phyloP scores from a whole-genome alignment of 1,140 invertebrate species.

The Drosophila ohnishii region DNA sequence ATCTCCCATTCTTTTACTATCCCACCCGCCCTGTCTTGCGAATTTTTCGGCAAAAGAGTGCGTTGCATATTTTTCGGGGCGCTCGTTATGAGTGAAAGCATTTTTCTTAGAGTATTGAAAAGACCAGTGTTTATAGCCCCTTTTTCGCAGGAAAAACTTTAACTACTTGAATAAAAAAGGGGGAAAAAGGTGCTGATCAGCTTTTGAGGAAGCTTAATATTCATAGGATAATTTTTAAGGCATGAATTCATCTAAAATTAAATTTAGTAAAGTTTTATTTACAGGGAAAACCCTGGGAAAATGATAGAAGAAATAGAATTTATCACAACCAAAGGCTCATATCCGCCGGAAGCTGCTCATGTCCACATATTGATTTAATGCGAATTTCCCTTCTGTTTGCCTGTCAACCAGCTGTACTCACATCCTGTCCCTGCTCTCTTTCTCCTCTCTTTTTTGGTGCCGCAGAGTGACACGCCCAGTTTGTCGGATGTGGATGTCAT shows the following conservation, averaged over 20 bases:
- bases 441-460: conserved; percentile 8
- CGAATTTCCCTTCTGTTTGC: conserved; percentile 24
- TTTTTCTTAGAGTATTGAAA: conserved; percentile 7
- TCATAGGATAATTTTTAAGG: background rate
- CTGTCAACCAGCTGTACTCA: conserved; percentile 46
- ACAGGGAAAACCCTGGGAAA: background rate
- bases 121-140: background rate
- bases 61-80: conserved; percentile 34
- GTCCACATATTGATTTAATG: conserved; percentile 64
- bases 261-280: background rate
- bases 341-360: conserved; percentile 56
- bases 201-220: no score
- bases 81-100: conserved; percentile 8
- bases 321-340: background rate
- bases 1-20: conserved; percentile 15
- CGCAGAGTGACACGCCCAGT: conserved; percentile 73
- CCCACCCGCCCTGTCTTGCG: background rate
- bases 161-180: background rate
- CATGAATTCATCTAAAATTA: background rate
- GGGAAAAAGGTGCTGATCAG: background rate
- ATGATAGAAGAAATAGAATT: background rate
- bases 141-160: background rate
- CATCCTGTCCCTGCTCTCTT: conserved; percentile 20
- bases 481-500: conserved; percentile 79
- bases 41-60: conserved; percentile 36